Evolutionary conservation across 2,888 invertebrate species (phyloP).

Genomic region (Harpalus rubripes): DNA sequence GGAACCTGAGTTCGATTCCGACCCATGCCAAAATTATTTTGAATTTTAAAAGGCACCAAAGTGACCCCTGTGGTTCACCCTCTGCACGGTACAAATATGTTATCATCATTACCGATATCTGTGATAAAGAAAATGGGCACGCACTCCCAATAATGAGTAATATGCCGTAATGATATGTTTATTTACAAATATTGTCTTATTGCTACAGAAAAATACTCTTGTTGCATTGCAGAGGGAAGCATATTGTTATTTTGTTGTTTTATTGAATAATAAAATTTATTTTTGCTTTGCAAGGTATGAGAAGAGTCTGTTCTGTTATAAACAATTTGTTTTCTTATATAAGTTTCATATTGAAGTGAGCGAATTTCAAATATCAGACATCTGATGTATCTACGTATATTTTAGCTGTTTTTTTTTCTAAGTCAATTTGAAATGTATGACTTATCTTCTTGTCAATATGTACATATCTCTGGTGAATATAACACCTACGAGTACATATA

Average conservation of each 20-base stretch:
- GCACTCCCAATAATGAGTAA: no score
- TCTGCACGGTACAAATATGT: no score
- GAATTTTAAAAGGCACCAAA: no score
- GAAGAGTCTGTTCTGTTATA: not conserved
- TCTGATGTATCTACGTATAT: not conserved
- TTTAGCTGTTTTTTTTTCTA: not conserved
- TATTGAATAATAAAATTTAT: not conserved
- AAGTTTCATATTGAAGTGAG: not conserved
- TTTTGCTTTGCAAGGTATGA: not conserved
- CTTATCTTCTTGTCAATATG: not conserved
- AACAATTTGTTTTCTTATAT: not conserved
- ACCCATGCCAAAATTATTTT: no score
- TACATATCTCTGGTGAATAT: not conserved
- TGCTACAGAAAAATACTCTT: no score
- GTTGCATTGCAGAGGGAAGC: no score
- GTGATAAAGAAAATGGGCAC: no score
- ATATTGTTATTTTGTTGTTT: not conserved
- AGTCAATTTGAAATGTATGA: conserved; percentile 6
- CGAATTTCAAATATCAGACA: not conserved
- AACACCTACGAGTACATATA: not conserved
- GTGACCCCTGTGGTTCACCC: no score
- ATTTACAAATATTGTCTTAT: no score
- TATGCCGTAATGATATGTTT: no score
- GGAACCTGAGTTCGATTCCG: no score
- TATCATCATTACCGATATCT: no score